A percentile compares a stretch with the other conserved stretches of the same genome.
These are phyloP conservation scores for Pseudomyrmex flavicornis DNA, from an alignment of 1,140 invertebrate genomes.

Conservation along the genomic window DNA sequence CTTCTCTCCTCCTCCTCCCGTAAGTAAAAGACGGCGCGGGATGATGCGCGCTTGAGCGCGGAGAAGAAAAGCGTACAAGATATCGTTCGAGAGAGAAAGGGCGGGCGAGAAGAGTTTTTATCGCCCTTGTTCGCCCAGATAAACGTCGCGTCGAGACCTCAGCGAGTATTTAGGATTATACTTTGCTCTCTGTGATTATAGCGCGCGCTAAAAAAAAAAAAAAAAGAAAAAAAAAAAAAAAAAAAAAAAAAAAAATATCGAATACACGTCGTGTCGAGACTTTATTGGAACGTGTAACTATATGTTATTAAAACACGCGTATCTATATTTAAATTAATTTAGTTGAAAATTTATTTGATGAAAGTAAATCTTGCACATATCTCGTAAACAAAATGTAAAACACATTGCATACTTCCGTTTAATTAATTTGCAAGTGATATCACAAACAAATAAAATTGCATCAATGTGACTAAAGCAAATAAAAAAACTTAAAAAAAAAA, in stretches of 20 bases:
- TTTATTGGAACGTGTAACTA: constrained; percentile 31
- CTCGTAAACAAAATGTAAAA: constrained; percentile 42
- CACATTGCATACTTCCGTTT: constrained; percentile 59
- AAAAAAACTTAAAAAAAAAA: neutral
- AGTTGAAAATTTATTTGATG: constrained; percentile 37
- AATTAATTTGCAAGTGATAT: constrained; percentile 66
- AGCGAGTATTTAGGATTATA: constrained; percentile 44
- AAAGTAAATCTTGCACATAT: constrained; percentile 29
- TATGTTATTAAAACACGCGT: neutral
- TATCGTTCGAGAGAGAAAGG: constrained; percentile 28
- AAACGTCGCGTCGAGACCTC: constrained; percentile 31
- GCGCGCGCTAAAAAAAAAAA: neutral
- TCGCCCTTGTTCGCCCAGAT: constrained; percentile 19
- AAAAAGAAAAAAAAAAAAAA: too few relatives aligned
- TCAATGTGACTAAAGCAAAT: constrained; percentile 7
- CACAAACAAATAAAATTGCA: constrained; percentile 54
- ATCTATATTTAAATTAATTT: constrained; percentile 41
- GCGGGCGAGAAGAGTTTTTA: neutral
- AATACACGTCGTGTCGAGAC: neutral
- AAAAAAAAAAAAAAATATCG: constrained; percentile 10
- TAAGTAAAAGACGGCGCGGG: constrained; percentile 9
- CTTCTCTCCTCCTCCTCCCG: too few relatives aligned
- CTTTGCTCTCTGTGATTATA: neutral
- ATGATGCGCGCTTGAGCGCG: neutral
- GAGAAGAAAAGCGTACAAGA: constrained; percentile 38